These are phyloP conservation scores for Emydoidea blandingii DNA, from an alignment of 2,797 vertebrate genomes.

Conservation along the genomic window DNA sequence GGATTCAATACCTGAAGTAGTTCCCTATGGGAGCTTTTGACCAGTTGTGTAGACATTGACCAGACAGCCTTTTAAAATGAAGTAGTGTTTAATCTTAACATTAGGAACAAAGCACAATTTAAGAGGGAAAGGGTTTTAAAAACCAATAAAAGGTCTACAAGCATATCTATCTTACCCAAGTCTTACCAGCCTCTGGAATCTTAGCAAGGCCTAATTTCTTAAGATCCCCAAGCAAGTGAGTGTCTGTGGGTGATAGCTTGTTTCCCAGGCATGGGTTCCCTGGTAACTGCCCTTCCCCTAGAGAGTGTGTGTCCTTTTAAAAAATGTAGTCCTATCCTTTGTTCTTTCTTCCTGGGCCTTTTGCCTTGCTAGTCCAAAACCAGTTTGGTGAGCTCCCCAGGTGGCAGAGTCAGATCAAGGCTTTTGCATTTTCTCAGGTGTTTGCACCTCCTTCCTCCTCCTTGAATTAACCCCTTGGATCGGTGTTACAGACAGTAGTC, in stretches of 20 bases:
- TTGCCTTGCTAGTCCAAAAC: not conserved
- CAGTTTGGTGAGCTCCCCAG: fast-evolving
- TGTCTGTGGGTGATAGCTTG: not conserved
- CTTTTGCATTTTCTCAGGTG: fast-evolving
- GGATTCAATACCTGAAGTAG: too few species aligned
- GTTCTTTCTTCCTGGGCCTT: fast-evolving
- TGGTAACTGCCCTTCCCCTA: not conserved
- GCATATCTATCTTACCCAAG: fast-evolving
- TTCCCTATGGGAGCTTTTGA: too few species aligned
- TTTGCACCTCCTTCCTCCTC: not conserved
- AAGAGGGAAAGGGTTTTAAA: not conserved
- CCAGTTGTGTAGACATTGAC: too few species aligned
- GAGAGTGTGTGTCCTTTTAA: not conserved
- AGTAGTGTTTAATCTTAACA: too few species aligned
- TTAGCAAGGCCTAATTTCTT: fast-evolving
- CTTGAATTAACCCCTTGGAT: fast-evolving
- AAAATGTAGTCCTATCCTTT: not conserved
- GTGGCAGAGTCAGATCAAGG: not conserved
- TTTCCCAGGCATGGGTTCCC: fast-evolving
- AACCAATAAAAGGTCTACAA: not conserved
- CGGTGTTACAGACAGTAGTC: fast-evolving
- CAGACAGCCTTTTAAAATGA: too few species aligned
- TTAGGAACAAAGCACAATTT: not conserved
- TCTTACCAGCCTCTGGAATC: not conserved
- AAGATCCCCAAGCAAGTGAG: fast-evolving